Evolutionary conservation across 1,140 invertebrate genomes (phyloP), one percentile per base, ranked within the genome.

Genomic region (Orussus abietinus): DNA sequence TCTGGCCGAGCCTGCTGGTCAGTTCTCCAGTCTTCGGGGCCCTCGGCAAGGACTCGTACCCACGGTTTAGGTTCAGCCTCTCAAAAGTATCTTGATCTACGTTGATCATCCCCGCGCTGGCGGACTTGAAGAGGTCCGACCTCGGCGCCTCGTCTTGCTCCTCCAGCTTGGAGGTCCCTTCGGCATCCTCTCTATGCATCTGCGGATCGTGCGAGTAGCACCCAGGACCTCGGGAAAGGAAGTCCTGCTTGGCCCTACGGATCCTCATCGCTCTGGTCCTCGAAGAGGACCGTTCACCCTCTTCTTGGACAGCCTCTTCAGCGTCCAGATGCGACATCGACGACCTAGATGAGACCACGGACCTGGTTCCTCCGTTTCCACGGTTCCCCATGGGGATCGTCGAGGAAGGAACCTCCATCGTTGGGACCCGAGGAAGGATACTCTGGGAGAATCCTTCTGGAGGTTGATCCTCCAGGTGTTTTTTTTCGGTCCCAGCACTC

Each of bases 31-130:
- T 53, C 38, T 45, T 55, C 35, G 37, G 45, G 31, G 51, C 39
- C 38, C 64, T 37, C 6, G 72, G 68, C 9, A 69, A 53, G 10
- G 66, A 74, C 4, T 69, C 63, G 35, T 63, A 71, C 18, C 69
- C 63, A 14, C 63, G 54, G 22, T 42, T 47, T 19, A 64, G 42
- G 5, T 51, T 48, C 13, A 76, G 55, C 46, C 76, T 69, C 41
- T 76, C 74, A 58, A 77, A 81, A 2, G 77, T 69, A 6, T 78
- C 72, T 10, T 72, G 57, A 40, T 82, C 80, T 1, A 82, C 67
- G 43, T 82, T 81, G 31, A 86, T 84, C 78, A 85, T 85, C 7
- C 83, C 83, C 0, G 78, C 83, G 48, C 83, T 86, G 2, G 81
- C 79, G 15, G 82, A 85, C 53, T 86, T 83, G 1, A 79, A 75